Evolutionary conservation across 2,888 invertebrate genomes (phyloP).

Genomic region (Antheraea yamamai): DNA sequence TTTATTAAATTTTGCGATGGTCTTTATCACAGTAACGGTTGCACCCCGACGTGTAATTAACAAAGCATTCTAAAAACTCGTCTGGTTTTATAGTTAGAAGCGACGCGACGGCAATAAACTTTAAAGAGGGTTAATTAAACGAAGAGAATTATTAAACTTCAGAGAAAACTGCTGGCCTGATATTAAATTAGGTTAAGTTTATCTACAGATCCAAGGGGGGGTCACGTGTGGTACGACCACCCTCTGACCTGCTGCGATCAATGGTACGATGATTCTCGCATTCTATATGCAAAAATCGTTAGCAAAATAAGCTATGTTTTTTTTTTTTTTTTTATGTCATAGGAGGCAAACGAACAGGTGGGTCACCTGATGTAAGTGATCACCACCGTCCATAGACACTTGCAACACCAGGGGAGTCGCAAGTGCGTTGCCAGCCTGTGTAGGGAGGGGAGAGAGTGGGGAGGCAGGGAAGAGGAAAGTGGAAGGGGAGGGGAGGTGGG

Average conservation of each 20-base stretch:
- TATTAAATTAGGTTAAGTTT: not conserved
- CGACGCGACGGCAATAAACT: not conserved
- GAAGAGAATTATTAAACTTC: not conserved
- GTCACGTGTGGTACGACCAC: not conserved
- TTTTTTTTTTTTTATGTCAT: too few relatives aligned
- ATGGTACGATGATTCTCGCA: not conserved
- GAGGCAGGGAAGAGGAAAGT: too few relatives aligned
- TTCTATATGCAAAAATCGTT: not conserved
- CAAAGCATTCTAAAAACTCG: not conserved
- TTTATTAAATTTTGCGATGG: not conserved
- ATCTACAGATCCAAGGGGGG: not conserved
- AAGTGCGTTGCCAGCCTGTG: too few relatives aligned
- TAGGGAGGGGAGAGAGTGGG: too few relatives aligned
- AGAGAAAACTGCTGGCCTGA: not conserved
- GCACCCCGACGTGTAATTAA: not conserved
- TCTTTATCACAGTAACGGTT: not conserved
- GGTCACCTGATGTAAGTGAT: too few relatives aligned
- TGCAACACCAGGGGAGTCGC: too few relatives aligned
- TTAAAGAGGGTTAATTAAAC: conserved; percentile 9
- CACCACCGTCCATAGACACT: too few relatives aligned
- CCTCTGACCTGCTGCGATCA: not conserved
- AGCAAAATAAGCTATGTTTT: not conserved
- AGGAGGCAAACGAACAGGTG: too few relatives aligned
- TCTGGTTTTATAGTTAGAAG: not conserved
- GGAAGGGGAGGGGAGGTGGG: too few relatives aligned